Evolutionary conservation across 2,797 vertebrate species (phyloP).

Genomic region (Pseudocheirus occidentalis): DNA sequence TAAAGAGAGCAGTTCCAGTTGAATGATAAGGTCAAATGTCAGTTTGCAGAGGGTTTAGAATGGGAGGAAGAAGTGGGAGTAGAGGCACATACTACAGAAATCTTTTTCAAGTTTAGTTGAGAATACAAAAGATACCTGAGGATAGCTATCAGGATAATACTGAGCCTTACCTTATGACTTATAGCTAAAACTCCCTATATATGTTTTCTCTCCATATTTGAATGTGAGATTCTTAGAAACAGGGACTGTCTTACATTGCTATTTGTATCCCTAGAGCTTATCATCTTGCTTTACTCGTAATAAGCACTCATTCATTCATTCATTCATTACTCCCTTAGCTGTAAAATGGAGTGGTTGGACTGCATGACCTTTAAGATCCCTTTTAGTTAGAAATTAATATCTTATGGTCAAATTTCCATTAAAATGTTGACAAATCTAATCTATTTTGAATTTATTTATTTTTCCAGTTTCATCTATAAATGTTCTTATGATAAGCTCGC

Average conservation of each 20-base stretch:
- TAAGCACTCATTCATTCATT: background rate
- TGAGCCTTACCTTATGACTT: background rate
- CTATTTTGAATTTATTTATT: background rate
- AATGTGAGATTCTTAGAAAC: background rate
- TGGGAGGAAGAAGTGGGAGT: no score
- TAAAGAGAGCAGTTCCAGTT: no score
- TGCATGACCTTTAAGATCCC: background rate
- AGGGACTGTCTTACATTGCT: background rate
- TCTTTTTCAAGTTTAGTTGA: no score
- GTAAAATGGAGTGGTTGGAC: background rate
- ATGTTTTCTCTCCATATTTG: background rate
- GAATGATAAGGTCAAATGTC: no score
- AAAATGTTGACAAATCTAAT: background rate
- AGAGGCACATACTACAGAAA: no score
- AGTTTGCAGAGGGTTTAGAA: no score
- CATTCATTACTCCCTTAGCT: background rate
- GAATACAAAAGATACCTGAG: no score
- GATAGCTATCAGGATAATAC: background rate
- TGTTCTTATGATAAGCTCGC: background rate
- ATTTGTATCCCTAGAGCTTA: background rate
- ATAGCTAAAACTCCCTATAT: background rate
- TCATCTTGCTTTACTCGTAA: background rate
- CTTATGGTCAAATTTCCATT: background rate
- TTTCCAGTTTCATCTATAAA: background rate
- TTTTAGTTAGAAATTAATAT: background rate